Evolutionary conservation across 2,113 vertebrate genomes (phyloP), one percentile per base, ranked within the genome.

Genomic region (Enhydra lutris): DNA sequence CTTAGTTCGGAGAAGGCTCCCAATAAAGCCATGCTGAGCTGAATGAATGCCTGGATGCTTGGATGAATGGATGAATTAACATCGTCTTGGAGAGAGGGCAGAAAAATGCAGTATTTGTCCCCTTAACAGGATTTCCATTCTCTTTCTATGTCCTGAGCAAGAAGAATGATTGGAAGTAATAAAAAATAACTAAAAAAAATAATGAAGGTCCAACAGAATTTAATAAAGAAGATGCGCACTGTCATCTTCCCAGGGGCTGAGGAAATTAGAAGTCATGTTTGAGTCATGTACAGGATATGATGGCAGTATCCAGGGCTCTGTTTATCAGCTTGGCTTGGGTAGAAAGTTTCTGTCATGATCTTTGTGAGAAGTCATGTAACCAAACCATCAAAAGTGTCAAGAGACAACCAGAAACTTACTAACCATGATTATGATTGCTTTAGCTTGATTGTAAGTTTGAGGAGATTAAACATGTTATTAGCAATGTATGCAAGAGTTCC

Each of bases 401-500:
- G 98, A 98, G 95, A 94, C 96, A 98, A 99, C 34, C 23, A 95
- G 52, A 29, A 79, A 96, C 95, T 8, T 98, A 97, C 98, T 92
- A 98, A 98, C 97, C 89, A 98, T 98, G 98, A 97, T 98, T 59
- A 67, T 67, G 97, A 98, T 97, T 98, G 91, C 92, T 94, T 96
- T 79, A 93, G 57, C 91, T 93, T 91, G 73, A 88, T 96, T 29
- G 74, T 95, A 96, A 52, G 55, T 98, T 96, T 95, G 96, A 98
- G 92, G 95, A 98, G 90, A 95, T 97, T 96, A 97, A 97, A 88
- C 73, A 87, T 21, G 0, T 61, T 98, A 81, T 96, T 96, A 97
- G 94, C 84, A 86, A 23, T 2, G 26, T 71, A 97, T 95, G 90
- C 81, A 93, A 97, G 85, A 98, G 47, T 89, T 92, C 63, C 84